Percentiles rank a stretch among this genome's conserved stretches.
Evolutionary conservation across 2,113 vertebrate species (phyloP).

Genomic region (Neoarius graeffei): DNA sequence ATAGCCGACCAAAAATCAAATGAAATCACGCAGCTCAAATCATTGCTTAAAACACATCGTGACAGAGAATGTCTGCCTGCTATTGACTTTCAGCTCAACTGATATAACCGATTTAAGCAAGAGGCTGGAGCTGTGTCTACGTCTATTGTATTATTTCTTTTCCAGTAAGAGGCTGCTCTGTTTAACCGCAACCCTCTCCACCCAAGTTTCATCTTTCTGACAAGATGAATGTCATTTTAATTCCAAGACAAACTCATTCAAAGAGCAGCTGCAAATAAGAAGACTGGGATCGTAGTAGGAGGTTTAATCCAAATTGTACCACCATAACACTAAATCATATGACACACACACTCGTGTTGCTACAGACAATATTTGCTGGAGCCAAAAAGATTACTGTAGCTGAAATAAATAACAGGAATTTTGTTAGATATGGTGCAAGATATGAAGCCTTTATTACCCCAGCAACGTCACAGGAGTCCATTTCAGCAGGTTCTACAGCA

Average conservation of each 20-base stretch:
- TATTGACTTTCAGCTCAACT: conserved; percentile 10
- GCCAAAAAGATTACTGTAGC: neutral
- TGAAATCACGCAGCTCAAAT: neutral
- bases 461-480: conserved; percentile 79
- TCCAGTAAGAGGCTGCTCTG: conserved; percentile 30
- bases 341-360: neutral
- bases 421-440: neutral
- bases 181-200: neutral
- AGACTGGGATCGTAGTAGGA: neutral
- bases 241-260: conserved; percentile 28
- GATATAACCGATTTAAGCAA: conserved; percentile 12
- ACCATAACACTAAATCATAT: neutral
- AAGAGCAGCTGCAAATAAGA: neutral
- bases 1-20: neutral
- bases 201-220: conserved; percentile 19
- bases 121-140: conserved; percentile 1
- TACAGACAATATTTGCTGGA: neutral
- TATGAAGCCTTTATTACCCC: conserved; percentile 78
- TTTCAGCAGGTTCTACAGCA: conserved; percentile 74
- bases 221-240: neutral
- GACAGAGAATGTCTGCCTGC: neutral
- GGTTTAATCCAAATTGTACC: conserved; percentile 6
- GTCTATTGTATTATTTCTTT: conserved; percentile 15
- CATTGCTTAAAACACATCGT: neutral
- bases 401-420: neutral